Evolutionary conservation across 1,140 invertebrate genomes (phyloP).

Genomic region (Riptortus pedestris): DNA sequence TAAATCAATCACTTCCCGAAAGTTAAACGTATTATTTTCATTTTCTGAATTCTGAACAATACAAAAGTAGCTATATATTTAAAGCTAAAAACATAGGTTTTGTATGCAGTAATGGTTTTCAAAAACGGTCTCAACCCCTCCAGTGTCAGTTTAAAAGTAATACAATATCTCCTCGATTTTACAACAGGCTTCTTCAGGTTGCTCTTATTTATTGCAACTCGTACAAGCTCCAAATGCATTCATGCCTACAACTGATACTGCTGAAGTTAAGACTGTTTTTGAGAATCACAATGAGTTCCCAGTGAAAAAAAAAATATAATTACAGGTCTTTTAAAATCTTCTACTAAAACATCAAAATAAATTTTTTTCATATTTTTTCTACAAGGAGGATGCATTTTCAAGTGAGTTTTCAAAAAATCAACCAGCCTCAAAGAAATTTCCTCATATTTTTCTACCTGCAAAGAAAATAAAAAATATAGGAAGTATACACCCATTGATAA

Average conservation of each 20-base stretch:
- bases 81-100: too few relatives aligned
- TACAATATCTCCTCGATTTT: not conserved
- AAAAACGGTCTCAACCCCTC: too few relatives aligned
- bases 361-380: not conserved
- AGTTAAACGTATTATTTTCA: too few relatives aligned
- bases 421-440: not conserved
- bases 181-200: not conserved
- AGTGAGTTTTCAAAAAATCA: not conserved
- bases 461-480: not conserved
- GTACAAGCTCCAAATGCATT: not conserved
- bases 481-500: not conserved
- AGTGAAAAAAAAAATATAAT: not conserved
- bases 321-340: not conserved
- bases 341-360: not conserved
- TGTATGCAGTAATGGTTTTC: too few relatives aligned
- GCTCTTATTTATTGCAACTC: not conserved
- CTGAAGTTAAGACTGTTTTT: not conserved
- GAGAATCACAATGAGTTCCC: not conserved
- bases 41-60: too few relatives aligned
- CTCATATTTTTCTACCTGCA: not conserved
- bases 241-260: not conserved
- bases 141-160: not conserved
- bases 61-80: too few relatives aligned
- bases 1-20: too few relatives aligned
- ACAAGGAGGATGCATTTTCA: conserved; percentile 12